These are phyloP conservation scores for Scaptomyza cyrtandrae DNA, from an alignment of 2,888 invertebrate species.

Conservation along the genomic window DNA sequence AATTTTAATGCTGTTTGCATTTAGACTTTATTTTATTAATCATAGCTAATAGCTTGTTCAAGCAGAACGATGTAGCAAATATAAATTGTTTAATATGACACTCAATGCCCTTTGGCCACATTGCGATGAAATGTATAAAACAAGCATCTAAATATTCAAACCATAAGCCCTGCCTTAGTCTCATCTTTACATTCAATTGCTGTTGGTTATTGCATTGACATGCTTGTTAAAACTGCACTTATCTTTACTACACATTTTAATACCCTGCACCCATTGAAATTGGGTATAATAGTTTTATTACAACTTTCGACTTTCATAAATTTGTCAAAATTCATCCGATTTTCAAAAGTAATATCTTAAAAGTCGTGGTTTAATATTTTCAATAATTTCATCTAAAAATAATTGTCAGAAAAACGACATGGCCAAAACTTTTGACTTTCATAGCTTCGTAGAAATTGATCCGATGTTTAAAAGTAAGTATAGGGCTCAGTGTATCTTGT, in stretches of 20 bases:
- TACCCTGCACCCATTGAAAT: neutral
- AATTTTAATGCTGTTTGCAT: neutral
- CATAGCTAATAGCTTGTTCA: neutral
- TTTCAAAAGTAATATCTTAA: no score
- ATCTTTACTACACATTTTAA: conserved; percentile 15
- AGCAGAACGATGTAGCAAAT: neutral
- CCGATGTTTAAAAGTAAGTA: no score
- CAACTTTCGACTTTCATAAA: no score
- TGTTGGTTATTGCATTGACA: conserved; percentile 55
- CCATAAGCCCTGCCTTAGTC: conserved; percentile 5
- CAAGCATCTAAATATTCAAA: conserved; percentile 48
- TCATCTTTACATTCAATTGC: conserved; percentile 10
- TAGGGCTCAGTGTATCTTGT: no score
- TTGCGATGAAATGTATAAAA: neutral
- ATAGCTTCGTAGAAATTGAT: no score
- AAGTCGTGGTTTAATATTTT: no score
- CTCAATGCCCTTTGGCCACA: neutral
- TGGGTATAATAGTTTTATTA: no score
- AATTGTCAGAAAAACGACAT: no score
- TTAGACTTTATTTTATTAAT: neutral
- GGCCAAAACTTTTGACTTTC: no score
- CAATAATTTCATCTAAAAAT: no score
- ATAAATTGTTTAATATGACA: neutral
- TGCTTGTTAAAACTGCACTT: conserved; percentile 54
- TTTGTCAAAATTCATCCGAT: no score